Evolutionary conservation across 2,888 invertebrate species (phyloP), one percentile per base, ranked within the genome.

Genomic region (Machimus atricapillus): DNA sequence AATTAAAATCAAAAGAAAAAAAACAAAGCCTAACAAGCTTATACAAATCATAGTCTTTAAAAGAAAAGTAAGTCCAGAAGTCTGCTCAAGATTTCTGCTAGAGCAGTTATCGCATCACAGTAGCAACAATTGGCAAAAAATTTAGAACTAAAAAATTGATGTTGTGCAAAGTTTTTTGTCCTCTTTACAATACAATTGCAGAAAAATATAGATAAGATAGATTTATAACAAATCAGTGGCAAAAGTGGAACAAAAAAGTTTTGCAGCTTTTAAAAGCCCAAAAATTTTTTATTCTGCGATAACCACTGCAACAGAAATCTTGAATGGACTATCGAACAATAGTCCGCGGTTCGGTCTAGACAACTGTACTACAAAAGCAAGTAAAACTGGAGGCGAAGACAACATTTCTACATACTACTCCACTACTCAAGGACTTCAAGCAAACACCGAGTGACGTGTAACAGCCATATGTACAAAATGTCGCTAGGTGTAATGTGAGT

Each of bases 391-490:
- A 37, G n/a, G 43, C 58, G 58, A 46, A 82, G 31, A 83, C 66
- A 85, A 85, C 85, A 85, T 74, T 73, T 85, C 74, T 85, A 85
- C 85, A 85, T 85, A 85, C 73, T 74, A 66, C 66, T 66, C 23
- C 85, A 85, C 85, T 85, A 85, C 73, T 46, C n/a, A 74, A n/a
- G 46, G 85, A 85, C 85, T 85, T 74, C 74, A 85, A 73, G 27
- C 7, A 46, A 85, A 85, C 85, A 85, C 27, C 46, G 43, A 85
- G 74, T 74, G 19, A 85, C 74, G 82, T 74, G 73, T 74, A 74
- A 85, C 85, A 83, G 74, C 74, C 43, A 85, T 85, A 85, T 85
- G 74, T 85, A 85, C 74, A 85, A 85, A 85, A 85, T 85, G 85
- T 85, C 74, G 73, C 43, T 74, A 31, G 40, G 76, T 76, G 76